phyloP scores from a whole-genome alignment of 2,797 vertebrate genomes.

The Poeciliopsis infans region DNA sequence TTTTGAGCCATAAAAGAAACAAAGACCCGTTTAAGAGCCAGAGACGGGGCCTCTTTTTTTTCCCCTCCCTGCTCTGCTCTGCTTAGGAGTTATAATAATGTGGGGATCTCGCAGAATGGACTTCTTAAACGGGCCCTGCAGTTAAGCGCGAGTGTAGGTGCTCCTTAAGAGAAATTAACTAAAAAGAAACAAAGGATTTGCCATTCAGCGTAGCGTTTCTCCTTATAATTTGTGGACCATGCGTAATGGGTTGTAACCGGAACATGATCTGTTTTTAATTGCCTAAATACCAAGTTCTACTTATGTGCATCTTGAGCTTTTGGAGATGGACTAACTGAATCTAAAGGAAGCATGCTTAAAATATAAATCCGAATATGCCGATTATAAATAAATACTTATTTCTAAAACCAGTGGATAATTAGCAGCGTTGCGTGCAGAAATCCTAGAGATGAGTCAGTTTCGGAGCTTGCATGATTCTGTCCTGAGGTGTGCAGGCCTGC shows the following conservation, averaged over 20 bases:
- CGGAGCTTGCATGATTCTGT: slow-evolving; percentile 92
- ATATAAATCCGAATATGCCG: slow-evolving; percentile 11
- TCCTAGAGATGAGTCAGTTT: slow-evolving; percentile 93
- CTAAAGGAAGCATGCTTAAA: neutral
- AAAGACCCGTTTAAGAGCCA: slow-evolving; percentile 62
- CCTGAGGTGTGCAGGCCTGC: slow-evolving; percentile 85
- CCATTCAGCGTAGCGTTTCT: slow-evolving; percentile 10
- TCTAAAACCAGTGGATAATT: neutral
- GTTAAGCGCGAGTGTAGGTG: slow-evolving; percentile 48
- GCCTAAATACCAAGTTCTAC: slow-evolving; percentile 18
- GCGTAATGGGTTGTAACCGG: slow-evolving; percentile 7
- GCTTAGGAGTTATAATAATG: slow-evolving; percentile 24
- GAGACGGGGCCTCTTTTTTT: slow-evolving; percentile 9
- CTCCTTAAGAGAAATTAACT: slow-evolving; percentile 44
- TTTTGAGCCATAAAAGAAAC: slow-evolving; percentile 67
- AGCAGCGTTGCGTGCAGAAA: slow-evolving; percentile 4
- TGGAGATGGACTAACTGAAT: neutral
- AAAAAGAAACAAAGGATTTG: slow-evolving; percentile 8
- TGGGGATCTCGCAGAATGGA: slow-evolving; percentile 36
- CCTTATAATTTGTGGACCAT: slow-evolving; percentile 4
- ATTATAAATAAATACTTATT: slow-evolving; percentile 20
- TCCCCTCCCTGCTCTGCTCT: neutral
- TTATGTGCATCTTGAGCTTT: neutral
- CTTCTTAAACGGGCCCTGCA: slow-evolving; percentile 15
- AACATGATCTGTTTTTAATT: slow-evolving; percentile 17